Evolutionary conservation across 2,113 vertebrate species (phyloP), one percentile per base, ranked within the genome.

Genomic region (Ammodytes marinus): DNA sequence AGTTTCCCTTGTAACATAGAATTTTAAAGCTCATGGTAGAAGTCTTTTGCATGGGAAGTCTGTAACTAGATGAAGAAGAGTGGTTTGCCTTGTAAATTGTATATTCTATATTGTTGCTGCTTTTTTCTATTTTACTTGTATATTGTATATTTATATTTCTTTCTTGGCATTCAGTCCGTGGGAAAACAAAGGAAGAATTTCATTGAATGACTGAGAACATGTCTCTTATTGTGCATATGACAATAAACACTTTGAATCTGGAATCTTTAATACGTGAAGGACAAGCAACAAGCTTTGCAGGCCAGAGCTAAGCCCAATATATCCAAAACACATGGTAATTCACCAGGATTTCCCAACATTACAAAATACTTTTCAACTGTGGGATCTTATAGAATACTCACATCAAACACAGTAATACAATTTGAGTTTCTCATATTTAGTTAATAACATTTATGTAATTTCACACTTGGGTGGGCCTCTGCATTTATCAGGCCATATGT

Each of bases 361-460:
- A 10, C 0, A 72, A 37, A 5, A 1, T 37, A 12, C 2, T 15
- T 14, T 49, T 57, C 8, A 35, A 9, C 9, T 58, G 14, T 47
- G 40, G 0, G 6, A 13, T 53, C 10, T 19, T 9, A 14, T 54
- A 2, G 7, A 19, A 55, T 40, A 49, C n/a, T 59, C 8, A 59
- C 19, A 12, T 14, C 27, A 27, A 27, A 27, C 2, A 8, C 35
- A 60, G 1, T 2, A 61, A 70, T 39, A 4, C n/a, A 63, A 57
- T 40, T 1, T 14, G 0, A 35, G 14, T 53, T 39, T 68, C n/a
- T 17, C 42, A 72, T 84, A 50, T 64, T 43, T 66, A 46, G 47
- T 27, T 45, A 50, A 72, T 73, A 55, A 72, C 71, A 60, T 1
- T 55, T 39, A 43, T n/a, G n/a, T 83, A 64, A 87, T 85, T 85